phyloP scores from a whole-genome alignment of 2,888 invertebrate species.

The Drosophila paracracens region DNA sequence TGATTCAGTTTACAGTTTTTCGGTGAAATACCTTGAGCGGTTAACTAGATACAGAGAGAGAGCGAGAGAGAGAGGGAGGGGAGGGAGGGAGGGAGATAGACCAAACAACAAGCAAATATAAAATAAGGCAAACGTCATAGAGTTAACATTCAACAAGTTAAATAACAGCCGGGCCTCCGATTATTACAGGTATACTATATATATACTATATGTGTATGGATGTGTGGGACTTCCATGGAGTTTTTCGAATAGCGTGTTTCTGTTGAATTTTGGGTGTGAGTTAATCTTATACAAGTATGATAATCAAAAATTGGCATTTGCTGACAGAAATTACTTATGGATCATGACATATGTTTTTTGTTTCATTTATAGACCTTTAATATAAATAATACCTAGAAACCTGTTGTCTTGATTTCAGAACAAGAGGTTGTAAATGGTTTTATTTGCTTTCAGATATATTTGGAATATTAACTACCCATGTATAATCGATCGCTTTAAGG shows the following conservation, averaged over 20 bases:
- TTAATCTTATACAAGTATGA: not conserved
- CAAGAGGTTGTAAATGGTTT: not conserved
- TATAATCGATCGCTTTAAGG: not conserved
- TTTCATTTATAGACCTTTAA: not conserved
- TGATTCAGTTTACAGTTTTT: conserved; percentile 65
- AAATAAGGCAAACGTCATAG: conserved; percentile 21
- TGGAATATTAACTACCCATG: not conserved
- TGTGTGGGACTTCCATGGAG: not conserved
- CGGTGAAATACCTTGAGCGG: conserved; percentile 51
- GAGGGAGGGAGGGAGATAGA: not conserved
- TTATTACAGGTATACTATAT: conserved; percentile 17
- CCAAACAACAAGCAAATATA: conserved; percentile 28
- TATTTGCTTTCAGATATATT: not conserved
- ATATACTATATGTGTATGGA: not conserved
- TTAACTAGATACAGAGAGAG: not conserved
- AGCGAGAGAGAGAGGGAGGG: not conserved
- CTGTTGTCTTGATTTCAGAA: not conserved
- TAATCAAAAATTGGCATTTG: not conserved
- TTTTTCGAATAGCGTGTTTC: conserved; percentile 8
- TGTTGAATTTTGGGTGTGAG: not conserved
- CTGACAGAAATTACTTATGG: not conserved
- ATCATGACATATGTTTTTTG: not conserved
- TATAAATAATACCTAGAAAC: not conserved
- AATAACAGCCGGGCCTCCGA: conserved; percentile 55
- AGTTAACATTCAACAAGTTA: conserved; percentile 48